These are phyloP conservation scores for Tanaodytes sp. DNA, from an alignment of 2,888 invertebrate species.

Conservation along the genomic window DNA sequence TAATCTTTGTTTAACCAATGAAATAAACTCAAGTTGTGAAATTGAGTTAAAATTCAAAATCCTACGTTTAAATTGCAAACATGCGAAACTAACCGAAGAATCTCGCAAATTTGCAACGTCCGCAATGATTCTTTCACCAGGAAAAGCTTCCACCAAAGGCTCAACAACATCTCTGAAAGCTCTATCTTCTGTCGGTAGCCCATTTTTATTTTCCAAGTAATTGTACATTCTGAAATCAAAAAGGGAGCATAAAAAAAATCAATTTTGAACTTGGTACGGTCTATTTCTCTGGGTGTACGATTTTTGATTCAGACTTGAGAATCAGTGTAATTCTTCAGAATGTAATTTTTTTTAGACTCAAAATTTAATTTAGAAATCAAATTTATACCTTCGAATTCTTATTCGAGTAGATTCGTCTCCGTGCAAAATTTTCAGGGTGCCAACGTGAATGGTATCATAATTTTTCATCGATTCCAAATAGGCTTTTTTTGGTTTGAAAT, in stretches of 20 bases:
- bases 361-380: no score
- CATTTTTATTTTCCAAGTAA: conserved; percentile 64
- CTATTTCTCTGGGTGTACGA: no score
- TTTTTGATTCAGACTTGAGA: no score
- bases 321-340: no score
- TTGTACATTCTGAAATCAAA: conserved; percentile 63
- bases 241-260: neutral
- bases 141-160: conserved; percentile 66
- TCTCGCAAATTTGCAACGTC: conserved; percentile 65
- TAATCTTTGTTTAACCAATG: no score
- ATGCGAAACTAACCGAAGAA: conserved; percentile 66
- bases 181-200: conserved; percentile 59
- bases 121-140: conserved; percentile 62
- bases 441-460: conserved; percentile 70
- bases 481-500: conserved; percentile 73
- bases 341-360: no score
- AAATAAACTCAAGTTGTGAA: no score
- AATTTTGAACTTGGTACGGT: no score
- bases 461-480: conserved; percentile 71
- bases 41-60: no score
- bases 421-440: conserved; percentile 74
- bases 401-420: conserved; percentile 75
- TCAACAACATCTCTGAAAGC: conserved; percentile 64
- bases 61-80: no score
- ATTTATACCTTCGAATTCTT: conserved; percentile 67